A percentile compares a stretch with the other conserved stretches of the same genome.
phyloP scores from a whole-genome alignment of 2,888 invertebrate genomes.

The Osmoderma eremita region DNA sequence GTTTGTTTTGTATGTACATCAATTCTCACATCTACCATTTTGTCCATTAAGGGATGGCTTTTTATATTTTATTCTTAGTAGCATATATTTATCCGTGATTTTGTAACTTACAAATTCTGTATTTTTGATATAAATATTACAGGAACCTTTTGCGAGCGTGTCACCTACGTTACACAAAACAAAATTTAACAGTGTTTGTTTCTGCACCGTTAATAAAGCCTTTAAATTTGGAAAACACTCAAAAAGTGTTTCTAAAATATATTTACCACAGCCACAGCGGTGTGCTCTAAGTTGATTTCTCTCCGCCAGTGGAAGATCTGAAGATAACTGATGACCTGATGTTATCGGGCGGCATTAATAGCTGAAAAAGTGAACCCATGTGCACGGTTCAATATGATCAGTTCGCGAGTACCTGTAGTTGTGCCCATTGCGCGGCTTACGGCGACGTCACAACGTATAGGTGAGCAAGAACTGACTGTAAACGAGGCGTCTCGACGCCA shows the following conservation, averaged over 20 bases:
- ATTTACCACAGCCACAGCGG: conserved; percentile 25
- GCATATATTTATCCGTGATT: too few relatives aligned
- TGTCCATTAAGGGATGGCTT: too few relatives aligned
- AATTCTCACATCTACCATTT: too few relatives aligned
- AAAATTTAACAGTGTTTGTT: too few relatives aligned
- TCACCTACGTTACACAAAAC: too few relatives aligned
- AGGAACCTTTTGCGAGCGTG: too few relatives aligned
- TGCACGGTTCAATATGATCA: conserved; percentile 23
- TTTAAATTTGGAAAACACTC: background rate
- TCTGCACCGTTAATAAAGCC: too few relatives aligned
- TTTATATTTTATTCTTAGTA: too few relatives aligned
- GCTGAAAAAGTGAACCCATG: conserved; percentile 24
- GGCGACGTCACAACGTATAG: conserved; percentile 19
- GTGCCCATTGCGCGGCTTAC: conserved; percentile 1
- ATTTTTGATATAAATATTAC: too few relatives aligned
- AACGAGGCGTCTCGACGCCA: conserved; percentile 25
- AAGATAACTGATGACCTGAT: conserved; percentile 34
- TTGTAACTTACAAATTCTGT: too few relatives aligned
- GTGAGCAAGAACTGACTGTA: conserved; percentile 34
- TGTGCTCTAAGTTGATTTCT: background rate
- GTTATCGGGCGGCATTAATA: conserved; percentile 2
- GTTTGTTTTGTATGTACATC: too few relatives aligned
- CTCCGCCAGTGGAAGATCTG: conserved; percentile 5
- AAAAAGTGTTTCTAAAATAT: background rate
- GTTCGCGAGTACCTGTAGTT: conserved; percentile 11